Conservation (phyloP, 2,797 vertebrate species). For the Rhinoraja longicauda region DNA sequence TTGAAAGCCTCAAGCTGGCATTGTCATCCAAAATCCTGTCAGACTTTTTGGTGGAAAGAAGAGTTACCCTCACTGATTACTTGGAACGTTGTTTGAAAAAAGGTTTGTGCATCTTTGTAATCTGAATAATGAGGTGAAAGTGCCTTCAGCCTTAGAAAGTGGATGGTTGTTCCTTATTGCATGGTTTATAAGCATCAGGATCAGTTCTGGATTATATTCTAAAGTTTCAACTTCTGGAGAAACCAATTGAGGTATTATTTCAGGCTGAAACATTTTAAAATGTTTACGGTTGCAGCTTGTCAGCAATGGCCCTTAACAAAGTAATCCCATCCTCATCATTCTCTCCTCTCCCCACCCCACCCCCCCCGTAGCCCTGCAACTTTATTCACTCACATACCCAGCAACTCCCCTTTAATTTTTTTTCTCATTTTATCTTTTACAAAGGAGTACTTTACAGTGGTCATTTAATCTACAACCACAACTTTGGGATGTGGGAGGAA, state of each 20-base stretch:
- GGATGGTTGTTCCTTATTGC: not conserved
- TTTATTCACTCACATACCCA: no score
- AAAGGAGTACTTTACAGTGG: no score
- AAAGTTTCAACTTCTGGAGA: not conserved
- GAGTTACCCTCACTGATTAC: constrained; percentile 75
- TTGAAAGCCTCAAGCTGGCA: constrained; percentile 72
- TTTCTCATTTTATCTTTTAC: no score
- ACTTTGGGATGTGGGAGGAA: no score
- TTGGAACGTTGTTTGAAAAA: constrained; percentile 77
- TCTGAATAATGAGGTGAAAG: not conserved
- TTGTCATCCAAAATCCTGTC: constrained; percentile 72
- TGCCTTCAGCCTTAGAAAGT: not conserved
- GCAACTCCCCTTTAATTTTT: no score
- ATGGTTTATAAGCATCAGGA: no score
- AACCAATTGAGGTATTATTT: not conserved
- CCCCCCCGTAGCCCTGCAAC: no score
- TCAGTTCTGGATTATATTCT: no score
- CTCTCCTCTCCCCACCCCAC: no score
- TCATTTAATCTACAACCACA: no score
- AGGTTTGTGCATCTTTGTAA: constrained; percentile 50
- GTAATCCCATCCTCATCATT: no score
- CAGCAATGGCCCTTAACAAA: not conserved
- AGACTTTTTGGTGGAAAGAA: constrained; percentile 76
- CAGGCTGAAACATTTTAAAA: not conserved
- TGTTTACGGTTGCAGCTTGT: not conserved